phyloP scores from a whole-genome alignment of 1,140 invertebrate species.

The Macrostomum lignano region DNA sequence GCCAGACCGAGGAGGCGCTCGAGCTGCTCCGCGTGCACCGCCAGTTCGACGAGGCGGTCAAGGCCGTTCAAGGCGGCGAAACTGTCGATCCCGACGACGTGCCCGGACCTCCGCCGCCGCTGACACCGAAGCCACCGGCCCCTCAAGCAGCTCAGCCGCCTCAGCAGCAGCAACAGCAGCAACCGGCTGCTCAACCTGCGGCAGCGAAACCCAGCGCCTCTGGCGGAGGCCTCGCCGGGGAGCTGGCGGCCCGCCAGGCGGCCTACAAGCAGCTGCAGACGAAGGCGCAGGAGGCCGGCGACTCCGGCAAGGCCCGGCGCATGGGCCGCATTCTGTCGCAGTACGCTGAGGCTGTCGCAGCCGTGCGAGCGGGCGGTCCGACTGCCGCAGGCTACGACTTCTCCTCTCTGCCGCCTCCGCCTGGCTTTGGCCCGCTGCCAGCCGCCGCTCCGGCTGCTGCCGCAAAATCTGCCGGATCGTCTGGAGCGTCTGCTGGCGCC shows the following conservation, averaged over 20 bases:
- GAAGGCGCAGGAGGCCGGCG: constrained; percentile 42
- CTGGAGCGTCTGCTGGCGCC: too few relatives aligned
- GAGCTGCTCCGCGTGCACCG: neutral
- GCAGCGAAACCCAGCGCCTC: neutral
- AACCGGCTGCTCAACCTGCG: neutral
- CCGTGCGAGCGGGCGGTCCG: too few relatives aligned
- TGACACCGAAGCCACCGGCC: neutral
- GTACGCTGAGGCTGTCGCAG: neutral
- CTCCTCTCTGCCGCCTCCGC: too few relatives aligned
- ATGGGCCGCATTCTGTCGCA: constrained; percentile 47
- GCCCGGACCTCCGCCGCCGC: neutral
- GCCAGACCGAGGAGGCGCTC: neutral
- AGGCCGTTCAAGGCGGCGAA: neutral
- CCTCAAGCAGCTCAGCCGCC: neutral
- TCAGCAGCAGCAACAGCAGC: neutral
- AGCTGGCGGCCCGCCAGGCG: constrained; percentile 47
- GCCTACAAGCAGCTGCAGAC: constrained; percentile 40
- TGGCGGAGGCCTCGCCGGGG: constrained; percentile 29
- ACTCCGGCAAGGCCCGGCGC: constrained; percentile 51
- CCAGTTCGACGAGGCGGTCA: neutral
- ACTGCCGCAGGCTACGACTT: too few relatives aligned
- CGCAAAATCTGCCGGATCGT: too few relatives aligned
- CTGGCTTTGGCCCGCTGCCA: too few relatives aligned
- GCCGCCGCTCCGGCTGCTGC: too few relatives aligned
- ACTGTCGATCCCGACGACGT: neutral